Evolutionary conservation across 2,888 invertebrate genomes (phyloP).

Genomic region (Leptura quadrifasciata): DNA sequence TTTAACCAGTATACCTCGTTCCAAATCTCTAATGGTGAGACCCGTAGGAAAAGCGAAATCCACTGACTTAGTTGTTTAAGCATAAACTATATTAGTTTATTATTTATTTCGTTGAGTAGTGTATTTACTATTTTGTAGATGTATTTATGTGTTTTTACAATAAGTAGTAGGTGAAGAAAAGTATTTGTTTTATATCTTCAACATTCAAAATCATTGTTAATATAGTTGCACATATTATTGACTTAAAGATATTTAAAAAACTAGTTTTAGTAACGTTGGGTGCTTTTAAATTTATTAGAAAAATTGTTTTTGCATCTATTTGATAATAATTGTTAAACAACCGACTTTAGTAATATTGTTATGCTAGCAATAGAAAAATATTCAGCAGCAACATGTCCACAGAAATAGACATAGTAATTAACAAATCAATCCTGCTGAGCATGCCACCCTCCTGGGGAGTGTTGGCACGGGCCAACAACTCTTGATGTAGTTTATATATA

Average conservation of each 20-base stretch:
- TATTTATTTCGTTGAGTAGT: neutral
- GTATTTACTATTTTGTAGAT: slow-evolving; percentile 15
- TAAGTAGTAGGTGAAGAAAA: neutral
- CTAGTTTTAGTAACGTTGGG: too few species aligned
- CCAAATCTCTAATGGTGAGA: slow-evolving; percentile 69
- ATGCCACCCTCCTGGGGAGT: too few species aligned
- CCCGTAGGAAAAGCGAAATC: slow-evolving; percentile 69
- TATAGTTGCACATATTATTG: neutral
- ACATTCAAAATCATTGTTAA: neutral
- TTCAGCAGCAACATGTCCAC: too few species aligned
- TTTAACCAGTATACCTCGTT: slow-evolving; percentile 69
- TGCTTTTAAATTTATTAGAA: too few species aligned
- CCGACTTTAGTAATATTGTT: too few species aligned
- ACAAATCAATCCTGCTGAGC: too few species aligned
- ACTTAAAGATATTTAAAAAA: neutral
- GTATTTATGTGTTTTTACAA: neutral
- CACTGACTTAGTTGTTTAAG: slow-evolving; percentile 65
- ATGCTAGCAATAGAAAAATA: too few species aligned
- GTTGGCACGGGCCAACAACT: too few species aligned
- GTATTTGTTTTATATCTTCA: neutral
- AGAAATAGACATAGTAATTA: too few species aligned
- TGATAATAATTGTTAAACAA: too few species aligned
- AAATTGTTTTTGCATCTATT: too few species aligned
- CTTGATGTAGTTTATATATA: too few species aligned
- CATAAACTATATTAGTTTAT: slow-evolving; percentile 56